These are phyloP conservation scores for Marronus borbonicus DNA, from an alignment of 2,888 invertebrate genomes.

Conservation along the genomic window DNA sequence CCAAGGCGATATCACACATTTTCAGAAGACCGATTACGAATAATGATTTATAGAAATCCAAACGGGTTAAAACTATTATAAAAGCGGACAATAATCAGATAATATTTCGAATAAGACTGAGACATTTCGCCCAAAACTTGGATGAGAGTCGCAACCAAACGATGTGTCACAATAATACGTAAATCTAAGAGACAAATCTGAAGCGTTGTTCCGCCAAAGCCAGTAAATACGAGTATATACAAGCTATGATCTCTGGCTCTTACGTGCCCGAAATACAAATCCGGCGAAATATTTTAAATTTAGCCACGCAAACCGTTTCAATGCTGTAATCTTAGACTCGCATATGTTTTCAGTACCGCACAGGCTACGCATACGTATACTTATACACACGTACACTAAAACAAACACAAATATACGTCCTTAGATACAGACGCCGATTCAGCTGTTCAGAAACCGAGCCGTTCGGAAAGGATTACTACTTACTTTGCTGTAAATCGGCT, in stretches of 20 bases:
- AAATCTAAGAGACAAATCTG: neutral
- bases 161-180: too few species aligned
- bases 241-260: neutral
- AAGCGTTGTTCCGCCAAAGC: neutral
- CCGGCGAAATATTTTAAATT: slow-evolving; percentile 4
- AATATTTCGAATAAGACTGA: too few species aligned
- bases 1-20: too few species aligned
- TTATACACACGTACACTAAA: neutral
- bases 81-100: too few species aligned
- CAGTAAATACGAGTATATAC: neutral
- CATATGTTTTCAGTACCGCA: slow-evolving; percentile 2
- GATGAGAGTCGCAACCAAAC: too few species aligned
- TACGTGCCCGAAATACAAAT: neutral
- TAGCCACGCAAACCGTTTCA: neutral
- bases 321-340: slow-evolving; percentile 10
- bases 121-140: too few species aligned
- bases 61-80: too few species aligned
- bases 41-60: too few species aligned
- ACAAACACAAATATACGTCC: neutral
- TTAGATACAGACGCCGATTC: neutral
- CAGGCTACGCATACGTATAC: neutral
- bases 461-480: neutral
- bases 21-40: too few species aligned
- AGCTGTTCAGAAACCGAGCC: slow-evolving; percentile 2
- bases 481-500: slow-evolving; percentile 7